phyloP scores from a whole-genome alignment of 1,140 invertebrate species.

The Pogonognathellus flavescens region DNA sequence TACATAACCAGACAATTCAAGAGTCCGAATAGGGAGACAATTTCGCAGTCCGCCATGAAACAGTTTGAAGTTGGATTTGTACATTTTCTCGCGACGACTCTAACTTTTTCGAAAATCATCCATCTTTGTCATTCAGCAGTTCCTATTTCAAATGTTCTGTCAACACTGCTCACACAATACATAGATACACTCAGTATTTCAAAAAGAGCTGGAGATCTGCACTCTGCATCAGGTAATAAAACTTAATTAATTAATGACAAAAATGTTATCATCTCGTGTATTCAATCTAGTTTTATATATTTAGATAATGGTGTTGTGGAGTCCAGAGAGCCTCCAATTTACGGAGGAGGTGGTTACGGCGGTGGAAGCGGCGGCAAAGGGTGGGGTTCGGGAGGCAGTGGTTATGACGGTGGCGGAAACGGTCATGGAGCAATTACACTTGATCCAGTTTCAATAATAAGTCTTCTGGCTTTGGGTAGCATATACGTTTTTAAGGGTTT shows the following conservation, averaged over 20 bases:
- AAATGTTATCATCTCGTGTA: not conserved
- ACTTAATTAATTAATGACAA: no score
- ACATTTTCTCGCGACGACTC: no score
- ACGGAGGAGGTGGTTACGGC: not conserved
- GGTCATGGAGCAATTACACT: constrained; percentile 65
- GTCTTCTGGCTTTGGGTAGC: constrained; percentile 64
- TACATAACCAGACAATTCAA: no score
- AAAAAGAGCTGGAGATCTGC: constrained; percentile 10
- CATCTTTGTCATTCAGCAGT: not conserved
- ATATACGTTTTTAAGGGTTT: not conserved
- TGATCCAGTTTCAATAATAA: constrained; percentile 66
- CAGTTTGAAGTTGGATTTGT: not conserved
- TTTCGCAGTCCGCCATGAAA: not conserved
- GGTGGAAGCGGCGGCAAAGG: constrained; percentile 34
- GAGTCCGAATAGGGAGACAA: no score
- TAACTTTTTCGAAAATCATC: not conserved
- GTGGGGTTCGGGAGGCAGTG: constrained; percentile 26
- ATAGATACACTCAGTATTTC: not conserved
- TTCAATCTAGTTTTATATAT: not conserved
- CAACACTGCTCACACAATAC: not conserved
- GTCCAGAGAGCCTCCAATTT: constrained; percentile 25
- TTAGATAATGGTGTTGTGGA: constrained; percentile 4
- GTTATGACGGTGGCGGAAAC: constrained; percentile 49
- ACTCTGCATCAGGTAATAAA: not conserved
- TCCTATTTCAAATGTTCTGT: not conserved